Evolutionary conservation across 1,140 invertebrate species (phyloP).

Genomic region (Drosophila subobscura): DNA sequence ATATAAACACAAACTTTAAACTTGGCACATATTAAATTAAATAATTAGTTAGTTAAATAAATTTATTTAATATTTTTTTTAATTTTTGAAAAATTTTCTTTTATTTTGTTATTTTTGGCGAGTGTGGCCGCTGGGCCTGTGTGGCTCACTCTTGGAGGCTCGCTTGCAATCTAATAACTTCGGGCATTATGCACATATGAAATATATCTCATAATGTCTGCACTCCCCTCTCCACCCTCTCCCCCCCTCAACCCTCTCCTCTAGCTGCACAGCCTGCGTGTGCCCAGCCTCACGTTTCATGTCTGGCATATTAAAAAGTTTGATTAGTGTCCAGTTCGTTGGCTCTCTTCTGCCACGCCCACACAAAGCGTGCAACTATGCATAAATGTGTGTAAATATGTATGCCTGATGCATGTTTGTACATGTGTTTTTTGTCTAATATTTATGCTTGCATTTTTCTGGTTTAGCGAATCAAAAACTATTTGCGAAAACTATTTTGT

Average conservation of each 20-base stretch:
- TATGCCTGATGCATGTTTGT: too few species aligned
- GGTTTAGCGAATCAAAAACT: conserved; percentile 42
- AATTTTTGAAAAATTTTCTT: neutral
- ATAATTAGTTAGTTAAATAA: too few species aligned
- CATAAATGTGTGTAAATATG: neutral
- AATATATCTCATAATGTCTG: conserved; percentile 42
- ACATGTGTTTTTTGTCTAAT: conserved; percentile 11
- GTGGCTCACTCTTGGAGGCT: neutral
- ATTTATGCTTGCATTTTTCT: conserved; percentile 5
- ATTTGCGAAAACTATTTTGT: conserved; percentile 61
- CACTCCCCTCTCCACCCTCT: neutral
- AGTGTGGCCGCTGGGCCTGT: too few species aligned
- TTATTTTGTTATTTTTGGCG: too few species aligned
- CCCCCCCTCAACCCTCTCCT: neutral
- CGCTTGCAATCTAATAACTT: conserved; percentile 46
- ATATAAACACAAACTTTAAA: too few species aligned
- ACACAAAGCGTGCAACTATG: too few species aligned
- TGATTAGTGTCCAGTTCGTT: conserved; percentile 74
- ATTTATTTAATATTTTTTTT: neutral
- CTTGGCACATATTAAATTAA: too few species aligned
- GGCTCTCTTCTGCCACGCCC: conserved; percentile 26
- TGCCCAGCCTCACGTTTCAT: conserved; percentile 69
- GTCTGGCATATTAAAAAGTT: conserved; percentile 77
- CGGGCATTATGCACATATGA: conserved; percentile 41
- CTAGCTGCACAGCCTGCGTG: conserved; percentile 5